A percentile compares a stretch with the other conserved stretches of the same genome.
Conservation (phyloP, 2,888 invertebrate species). For the Pediacus dermestoides region DNA sequence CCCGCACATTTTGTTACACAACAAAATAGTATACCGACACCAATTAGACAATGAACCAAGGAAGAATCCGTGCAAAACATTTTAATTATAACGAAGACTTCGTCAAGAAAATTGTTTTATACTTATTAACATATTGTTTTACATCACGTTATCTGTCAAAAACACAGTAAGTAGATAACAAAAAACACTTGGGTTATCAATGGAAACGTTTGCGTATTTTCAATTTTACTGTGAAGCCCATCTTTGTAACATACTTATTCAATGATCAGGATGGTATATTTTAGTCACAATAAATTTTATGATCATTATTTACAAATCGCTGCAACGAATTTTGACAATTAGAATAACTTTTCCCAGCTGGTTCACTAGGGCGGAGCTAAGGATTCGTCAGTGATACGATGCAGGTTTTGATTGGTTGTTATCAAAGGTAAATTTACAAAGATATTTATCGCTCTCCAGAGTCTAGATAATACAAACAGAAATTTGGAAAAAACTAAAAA, state of each 20-base stretch:
- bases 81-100: constrained; percentile 29
- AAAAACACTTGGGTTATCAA: no score
- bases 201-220: no score
- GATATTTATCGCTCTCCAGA: no score
- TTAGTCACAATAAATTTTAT: no score
- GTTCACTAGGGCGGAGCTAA: constrained; percentile 11
- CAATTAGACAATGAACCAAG: constrained; percentile 25
- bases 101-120: constrained; percentile 35
- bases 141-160: constrained; percentile 15
- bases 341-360: constrained; percentile 16
- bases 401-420: constrained; percentile 10
- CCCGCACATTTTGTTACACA: constrained; percentile 23
- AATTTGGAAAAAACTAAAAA: no score
- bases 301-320: constrained; percentile 4
- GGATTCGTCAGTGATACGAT: constrained; percentile 14
- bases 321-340: neutral
- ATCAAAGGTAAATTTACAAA: no score
- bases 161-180: constrained; percentile 8
- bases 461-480: no score
- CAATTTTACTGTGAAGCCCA: no score
- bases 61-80: constrained; percentile 33
- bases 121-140: constrained; percentile 36
- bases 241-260: no score
- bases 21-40: constrained; percentile 23
- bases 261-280: no score